Evolutionary conservation across 2,888 invertebrate species (phyloP), one percentile per base, ranked within the genome.

Genomic region (Notodonta ziczac): DNA sequence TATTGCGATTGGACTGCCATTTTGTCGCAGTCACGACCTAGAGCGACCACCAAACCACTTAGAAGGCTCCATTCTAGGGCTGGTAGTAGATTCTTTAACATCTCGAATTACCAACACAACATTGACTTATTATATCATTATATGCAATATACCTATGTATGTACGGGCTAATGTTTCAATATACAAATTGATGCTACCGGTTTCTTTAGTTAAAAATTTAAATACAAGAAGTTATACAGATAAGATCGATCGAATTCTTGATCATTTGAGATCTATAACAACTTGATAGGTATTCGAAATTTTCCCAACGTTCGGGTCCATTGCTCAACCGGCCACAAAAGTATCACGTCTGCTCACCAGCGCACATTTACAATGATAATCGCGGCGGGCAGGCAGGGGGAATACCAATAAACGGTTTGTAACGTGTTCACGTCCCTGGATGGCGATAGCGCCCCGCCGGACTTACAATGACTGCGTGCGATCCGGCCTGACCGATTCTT

Each of bases 391-490:
- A 60, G 70, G 73, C 72, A 70, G 65, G 70, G 76, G 67, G 86
- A 86, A 86, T 89, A 85, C 78, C 78, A 85, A 88, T 85, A 73
- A 74, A 73, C 74, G 69, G 76, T 88, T 84, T 76, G 82, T 81
- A 87, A 80, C 66, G 75, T 70, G 67, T 77, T 71, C 88, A 87
- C 88, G 89, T 88, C 78, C 72, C 64, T 61, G 70, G 68, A 61
- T 59, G 68, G 72, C 78, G 76, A 73, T 67, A 65, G 76, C 63
- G 57, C 35, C 63, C 60, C 65, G 50, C 65, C 61, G 35, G 67
- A 74, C 73, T 73, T 57, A 60, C 70, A 68, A 73, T 65, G 63
- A 67, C 59, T 70, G 62, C 63, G 52, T 57, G 57, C 60, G 56
- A 46, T 55, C 58, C 59, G 54, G 32, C 51, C 55, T 44, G 14